These are phyloP conservation scores for Poecile montanus DNA, from an alignment of 2,797 vertebrate genomes.

Conservation along the genomic window DNA sequence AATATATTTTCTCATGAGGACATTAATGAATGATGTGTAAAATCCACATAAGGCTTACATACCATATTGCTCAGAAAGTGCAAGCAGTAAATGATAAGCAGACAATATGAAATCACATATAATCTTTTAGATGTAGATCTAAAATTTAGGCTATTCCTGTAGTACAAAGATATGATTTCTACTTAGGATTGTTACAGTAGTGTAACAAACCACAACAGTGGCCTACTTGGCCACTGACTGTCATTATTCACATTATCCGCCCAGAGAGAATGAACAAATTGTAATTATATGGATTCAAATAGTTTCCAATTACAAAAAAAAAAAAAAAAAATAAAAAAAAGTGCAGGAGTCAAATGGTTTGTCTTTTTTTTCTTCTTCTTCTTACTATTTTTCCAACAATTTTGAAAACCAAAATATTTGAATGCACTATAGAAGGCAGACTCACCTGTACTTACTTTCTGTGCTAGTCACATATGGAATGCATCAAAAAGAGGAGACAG, in stretches of 20 bases:
- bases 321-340: not conserved
- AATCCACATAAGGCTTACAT: accelerated
- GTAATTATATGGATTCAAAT: not conserved
- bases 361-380: accelerated
- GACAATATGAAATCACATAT: not conserved
- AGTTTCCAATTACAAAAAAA: not conserved
- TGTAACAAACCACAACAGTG: not conserved
- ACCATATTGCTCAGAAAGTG: not conserved
- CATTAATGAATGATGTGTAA: not conserved
- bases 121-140: not conserved
- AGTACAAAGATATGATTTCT: not conserved
- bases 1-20: not conserved
- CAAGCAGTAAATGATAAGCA: not conserved
- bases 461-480: not conserved
- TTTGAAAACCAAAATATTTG: not conserved
- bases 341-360: not conserved
- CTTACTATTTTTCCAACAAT: not conserved
- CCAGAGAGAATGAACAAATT: not conserved
- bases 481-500: not conserved
- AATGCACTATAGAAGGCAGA: not conserved
- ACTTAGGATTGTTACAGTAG: not conserved
- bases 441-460: not conserved
- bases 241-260: not conserved
- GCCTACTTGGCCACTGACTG: not conserved
- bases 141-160: not conserved